Base-by-base conservation (phyloP, 2,113 vertebrate species). In the Suricata suricatta region DNA sequence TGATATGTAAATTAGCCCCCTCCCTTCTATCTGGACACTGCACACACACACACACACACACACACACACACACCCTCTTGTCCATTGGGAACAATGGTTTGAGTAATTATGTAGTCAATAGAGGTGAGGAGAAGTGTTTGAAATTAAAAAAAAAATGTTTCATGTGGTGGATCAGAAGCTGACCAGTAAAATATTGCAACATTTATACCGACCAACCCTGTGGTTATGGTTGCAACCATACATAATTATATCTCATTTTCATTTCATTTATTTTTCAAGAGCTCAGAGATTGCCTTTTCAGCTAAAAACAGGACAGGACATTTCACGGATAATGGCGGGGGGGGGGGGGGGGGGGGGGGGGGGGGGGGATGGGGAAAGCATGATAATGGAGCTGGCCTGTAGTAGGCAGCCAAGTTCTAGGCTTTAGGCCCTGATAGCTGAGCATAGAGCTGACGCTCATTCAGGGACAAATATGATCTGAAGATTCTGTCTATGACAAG, bases 151-250 rank as follows among this genome's bases (percentile, higher is more conserved):
- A 41, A 57, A 95, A 95, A 94, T 87, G 97, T 98, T 98, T 98
- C 44, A 98, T 98, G 95, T 98, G 97, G 96, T 97, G 81, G 85
- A 98, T 98, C 97, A 98, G 97, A 98, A 97, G 97, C 95, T 97
- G 96, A 97, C 98, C 92, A 98, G 97, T 97, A 98, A 98, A 98
- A 91, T 81, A 93, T 27, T 98, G 95, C 90, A 96, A 90, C 94
- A 98, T 97, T 97, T 92, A 88, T 85, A 86, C 92, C 14, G 2
- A 87, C 92, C 89, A 96, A 95, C 79, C 90, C 97, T 97, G 95
- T 98, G 94, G 97, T 98, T 97, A 97, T 76, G 68, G 84, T 74
- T 96, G 80, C 47, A 93, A 96, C 85, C 54, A 12, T 88, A 92
- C 41, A 13, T 97, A 97, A 95, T 98, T 98, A 96, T 66, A 83